Base-by-base conservation (phyloP, 2,797 vertebrate species). In the Neomorphus geoffroyi region DNA sequence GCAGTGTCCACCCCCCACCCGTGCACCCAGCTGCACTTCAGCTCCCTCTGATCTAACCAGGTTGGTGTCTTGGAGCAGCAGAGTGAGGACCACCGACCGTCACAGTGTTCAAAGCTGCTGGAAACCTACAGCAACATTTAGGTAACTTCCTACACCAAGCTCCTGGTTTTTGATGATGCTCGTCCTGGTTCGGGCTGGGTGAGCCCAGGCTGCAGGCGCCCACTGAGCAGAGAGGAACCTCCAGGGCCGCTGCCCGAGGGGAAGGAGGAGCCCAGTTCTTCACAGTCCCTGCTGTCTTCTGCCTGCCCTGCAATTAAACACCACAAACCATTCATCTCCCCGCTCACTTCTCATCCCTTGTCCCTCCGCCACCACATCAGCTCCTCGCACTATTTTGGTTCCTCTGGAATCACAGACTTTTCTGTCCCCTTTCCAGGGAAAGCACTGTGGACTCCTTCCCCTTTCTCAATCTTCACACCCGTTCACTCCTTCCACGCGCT, bases 11-110 rank as follows among this genome's bases (percentile, higher is more conserved):
- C 41, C 10, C 27, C 27, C 18, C 1, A 0, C n/a, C 48, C 28
- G 26, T 1, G 3, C 71, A 9, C 61, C 11, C 24, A 17, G 33
- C 5, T 11, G 28, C 9, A 3, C 23, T 32, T 24, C 43, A 19
- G 22, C 37, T 86, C 17, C 32, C 30, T 69, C 58, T 48, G 21
- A 21, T 23, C 30, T 37, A 9, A 26, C 6, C 28, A 18, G 27
- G 37, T 13, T 46, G n/a, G 30, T 41, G 35, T 21, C 43, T 6
- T 1, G 35, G 43, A 64, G 51, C 15, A 57, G 58, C 12, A 3
- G 3, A 56, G 21, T 33, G 24, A 51, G 0, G 1, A 24, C 18
- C 11, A 4, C 0, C 1, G 43, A 4, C 0, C 1, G 43, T 22
- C 9, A 23, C 1, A 4, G 81, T 33, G 32, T 54, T 33, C 51